Percentiles rank a stretch among this genome's conserved stretches.
These are phyloP conservation scores for Hoplias malabaricus DNA, from an alignment of 2,113 vertebrate species.

Conservation along the genomic window DNA sequence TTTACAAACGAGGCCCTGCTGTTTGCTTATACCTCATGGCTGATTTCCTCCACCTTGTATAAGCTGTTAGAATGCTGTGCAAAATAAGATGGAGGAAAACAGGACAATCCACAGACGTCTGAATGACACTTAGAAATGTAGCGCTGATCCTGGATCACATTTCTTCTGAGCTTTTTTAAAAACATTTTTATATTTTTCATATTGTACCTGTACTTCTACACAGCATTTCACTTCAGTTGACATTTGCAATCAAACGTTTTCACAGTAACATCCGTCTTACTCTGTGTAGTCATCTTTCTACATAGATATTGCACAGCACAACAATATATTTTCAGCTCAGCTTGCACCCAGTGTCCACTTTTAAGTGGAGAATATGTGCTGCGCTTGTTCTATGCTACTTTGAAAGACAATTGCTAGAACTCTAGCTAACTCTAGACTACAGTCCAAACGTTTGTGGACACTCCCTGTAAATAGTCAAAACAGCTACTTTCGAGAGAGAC, in stretches of 20 bases:
- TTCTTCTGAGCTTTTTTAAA: background rate
- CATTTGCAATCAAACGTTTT: background rate
- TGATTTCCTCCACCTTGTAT: background rate
- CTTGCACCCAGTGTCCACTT: background rate
- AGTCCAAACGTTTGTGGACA: background rate
- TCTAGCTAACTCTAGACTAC: background rate
- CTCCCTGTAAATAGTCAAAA: background rate
- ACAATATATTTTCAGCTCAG: background rate
- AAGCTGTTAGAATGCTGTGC: background rate
- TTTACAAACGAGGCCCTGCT: background rate
- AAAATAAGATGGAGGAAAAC: background rate
- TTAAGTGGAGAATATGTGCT: background rate
- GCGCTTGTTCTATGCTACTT: background rate
- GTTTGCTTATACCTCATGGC: background rate
- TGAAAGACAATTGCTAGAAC: too few species aligned
- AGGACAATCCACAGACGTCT: background rate
- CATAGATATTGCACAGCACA: too few species aligned
- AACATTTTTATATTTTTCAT: background rate
- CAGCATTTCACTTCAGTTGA: background rate
- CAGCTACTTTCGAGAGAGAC: too few species aligned
- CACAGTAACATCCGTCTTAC: background rate
- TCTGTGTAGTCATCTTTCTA: too few species aligned
- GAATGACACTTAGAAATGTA: background rate
- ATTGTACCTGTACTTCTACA: background rate
- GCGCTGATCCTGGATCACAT: background rate